Evolutionary conservation across 1,140 invertebrate species (phyloP).

Genomic region (Ylistrum balloti): DNA sequence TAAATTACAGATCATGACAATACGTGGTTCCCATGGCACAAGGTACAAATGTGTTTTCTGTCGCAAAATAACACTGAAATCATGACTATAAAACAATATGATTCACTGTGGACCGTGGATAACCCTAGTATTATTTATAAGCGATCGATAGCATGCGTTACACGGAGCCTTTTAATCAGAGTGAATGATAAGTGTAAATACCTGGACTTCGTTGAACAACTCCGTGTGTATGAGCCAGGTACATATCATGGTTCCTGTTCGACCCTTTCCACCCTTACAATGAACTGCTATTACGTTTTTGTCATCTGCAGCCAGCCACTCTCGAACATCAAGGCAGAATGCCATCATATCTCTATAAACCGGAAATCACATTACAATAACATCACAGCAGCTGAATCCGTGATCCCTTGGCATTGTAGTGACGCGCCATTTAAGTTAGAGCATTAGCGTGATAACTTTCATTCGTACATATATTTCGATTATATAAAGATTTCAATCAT

Average conservation of each 20-base stretch:
- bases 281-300: conserved; percentile 86
- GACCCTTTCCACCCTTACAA: conserved; percentile 87
- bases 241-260: conserved; percentile 86
- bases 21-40: too few relatives aligned
- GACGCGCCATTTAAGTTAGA: too few relatives aligned
- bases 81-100: background rate
- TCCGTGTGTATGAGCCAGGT: conserved; percentile 84
- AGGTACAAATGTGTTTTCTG: too few relatives aligned
- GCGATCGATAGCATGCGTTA: background rate
- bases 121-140: background rate
- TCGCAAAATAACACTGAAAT: too few relatives aligned
- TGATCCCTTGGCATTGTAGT: too few relatives aligned
- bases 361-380: too few relatives aligned
- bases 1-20: too few relatives aligned
- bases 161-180: conserved; percentile 10
- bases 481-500: too few relatives aligned
- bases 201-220: conserved; percentile 83
- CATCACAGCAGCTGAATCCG: too few relatives aligned
- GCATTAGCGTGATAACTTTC: too few relatives aligned
- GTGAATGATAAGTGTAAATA: conserved; percentile 57
- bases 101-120: background rate
- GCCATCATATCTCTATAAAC: conserved; percentile 83
- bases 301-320: conserved; percentile 84
- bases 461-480: too few relatives aligned
- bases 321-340: conserved; percentile 83